A percentile compares a stretch with the other conserved stretches of the same genome.
phyloP scores from a whole-genome alignment of 2,888 invertebrate species.

The Eristalis tenax region DNA sequence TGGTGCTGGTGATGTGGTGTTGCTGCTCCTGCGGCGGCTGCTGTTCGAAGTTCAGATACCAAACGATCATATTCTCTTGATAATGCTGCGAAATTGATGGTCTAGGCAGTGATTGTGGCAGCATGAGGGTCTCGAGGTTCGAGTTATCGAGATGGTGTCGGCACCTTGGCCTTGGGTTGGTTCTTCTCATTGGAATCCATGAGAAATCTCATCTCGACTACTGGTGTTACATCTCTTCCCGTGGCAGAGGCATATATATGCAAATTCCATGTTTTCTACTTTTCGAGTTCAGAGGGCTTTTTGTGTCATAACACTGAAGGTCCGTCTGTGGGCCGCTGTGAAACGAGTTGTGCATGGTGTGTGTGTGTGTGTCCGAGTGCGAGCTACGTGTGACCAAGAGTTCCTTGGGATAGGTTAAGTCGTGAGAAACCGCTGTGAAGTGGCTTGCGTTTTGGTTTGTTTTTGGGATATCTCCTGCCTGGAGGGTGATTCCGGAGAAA shows the following conservation, averaged over 20 bases:
- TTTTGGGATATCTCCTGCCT: conserved; percentile 24
- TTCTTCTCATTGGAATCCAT: conserved; percentile 14
- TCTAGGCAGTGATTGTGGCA: conserved; percentile 40
- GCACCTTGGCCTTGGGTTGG: conserved; percentile 68
- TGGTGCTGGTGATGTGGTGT: conserved; percentile 49
- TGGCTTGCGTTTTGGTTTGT: neutral
- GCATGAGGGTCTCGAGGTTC: conserved; percentile 18
- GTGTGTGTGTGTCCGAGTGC: neutral
- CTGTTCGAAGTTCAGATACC: conserved; percentile 28
- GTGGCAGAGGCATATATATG: conserved; percentile 20
- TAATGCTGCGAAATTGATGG: conserved; percentile 32
- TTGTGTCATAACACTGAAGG: conserved; percentile 52
- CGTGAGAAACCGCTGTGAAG: conserved; percentile 51
- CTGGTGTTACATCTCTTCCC: conserved; percentile 31
- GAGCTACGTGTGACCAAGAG: conserved; percentile 14
- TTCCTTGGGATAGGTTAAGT: conserved; percentile 62
- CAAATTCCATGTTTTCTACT: conserved; percentile 15
- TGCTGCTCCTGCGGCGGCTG: conserved; percentile 28
- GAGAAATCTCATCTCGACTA: conserved; percentile 41
- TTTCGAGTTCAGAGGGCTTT: conserved; percentile 31
- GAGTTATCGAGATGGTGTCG: conserved; percentile 62
- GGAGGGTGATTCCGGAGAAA: conserved; percentile 20
- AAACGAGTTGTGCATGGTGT: neutral
- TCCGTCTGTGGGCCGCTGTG: neutral
- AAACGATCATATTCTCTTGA: conserved; percentile 54